A percentile compares a stretch with the other conserved stretches of the same genome.
These are phyloP conservation scores for Orestias chungarensis DNA, from an alignment of 2,797 vertebrate species.

Conservation along the genomic window DNA sequence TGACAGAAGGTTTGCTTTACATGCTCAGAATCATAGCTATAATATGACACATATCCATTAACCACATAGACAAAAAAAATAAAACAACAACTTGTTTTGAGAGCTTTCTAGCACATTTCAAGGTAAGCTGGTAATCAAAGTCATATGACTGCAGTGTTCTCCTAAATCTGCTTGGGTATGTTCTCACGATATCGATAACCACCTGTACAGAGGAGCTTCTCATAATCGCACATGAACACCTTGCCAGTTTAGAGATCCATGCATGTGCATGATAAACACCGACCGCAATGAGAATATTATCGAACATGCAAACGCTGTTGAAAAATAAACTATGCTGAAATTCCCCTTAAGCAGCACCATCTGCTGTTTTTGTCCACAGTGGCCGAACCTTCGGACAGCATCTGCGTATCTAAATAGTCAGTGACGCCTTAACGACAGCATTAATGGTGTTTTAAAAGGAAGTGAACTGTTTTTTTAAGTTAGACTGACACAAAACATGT, in stretches of 20 bases:
- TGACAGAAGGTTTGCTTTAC: constrained; percentile 35
- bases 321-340: constrained; percentile 69
- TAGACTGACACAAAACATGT: constrained; percentile 15
- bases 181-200: constrained; percentile 65
- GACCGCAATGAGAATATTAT: constrained; percentile 59
- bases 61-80: constrained; percentile 10
- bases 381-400: constrained; percentile 46
- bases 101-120: constrained; percentile 38
- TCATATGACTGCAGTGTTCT: constrained; percentile 64
- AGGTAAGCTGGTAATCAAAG: constrained; percentile 61
- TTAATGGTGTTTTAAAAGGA: constrained; percentile 3
- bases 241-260: constrained; percentile 48
- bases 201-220: constrained; percentile 53
- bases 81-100: constrained; percentile 38
- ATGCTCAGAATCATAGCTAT: constrained; percentile 38
- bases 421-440: constrained; percentile 42
- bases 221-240: constrained; percentile 54
- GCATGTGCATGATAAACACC: constrained; percentile 69
- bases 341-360: constrained; percentile 69
- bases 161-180: constrained; percentile 55
- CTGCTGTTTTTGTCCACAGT: constrained; percentile 54
- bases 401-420: constrained; percentile 29
- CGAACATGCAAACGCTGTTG: constrained; percentile 52
- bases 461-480: constrained; percentile 28
- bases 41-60: constrained; percentile 45